Base-by-base conservation (phyloP, 2,113 vertebrate genomes). In the Phrynosoma platyrhinos region DNA sequence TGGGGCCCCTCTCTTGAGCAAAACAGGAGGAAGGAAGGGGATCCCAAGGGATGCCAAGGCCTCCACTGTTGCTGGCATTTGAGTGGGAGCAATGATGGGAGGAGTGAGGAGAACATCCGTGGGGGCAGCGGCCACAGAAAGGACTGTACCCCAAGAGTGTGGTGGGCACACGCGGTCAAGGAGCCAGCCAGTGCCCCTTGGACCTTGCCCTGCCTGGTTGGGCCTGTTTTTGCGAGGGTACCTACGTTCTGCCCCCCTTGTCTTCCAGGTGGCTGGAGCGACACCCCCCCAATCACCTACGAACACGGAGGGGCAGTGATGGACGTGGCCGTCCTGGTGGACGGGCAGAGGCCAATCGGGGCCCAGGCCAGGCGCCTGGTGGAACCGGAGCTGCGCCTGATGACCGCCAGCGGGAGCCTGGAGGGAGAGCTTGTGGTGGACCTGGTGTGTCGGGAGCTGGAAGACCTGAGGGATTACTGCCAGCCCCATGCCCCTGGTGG, bases 401-500 rank as follows among this genome's bases (percentile, higher is more conserved):
- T 97, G 94, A 97, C 95, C 93, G 82, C 93, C 85, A n/a, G 92
- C 0, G 95, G 97, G n/a, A 79, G 92, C 0, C 93, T 87, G 14
- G 91, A 3, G 91, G 83, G 95, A 0, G 88, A 96, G 42, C 92
- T 93, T 16, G 91, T 94, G 52, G 86, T 84, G 1, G 95, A 97
- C 92, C 96, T 95, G 0, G 93, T 96, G 72, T 99, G 98, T 79
- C 87, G 9, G 53, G 96, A 91, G 81, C 94, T 99, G 88, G 94
- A 97, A 1, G 96, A 99, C 88, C 92, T 99, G 92, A 92, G 75
- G 92, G 98, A 99, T 92, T 96, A 98, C 94, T 98, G 97, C 92
- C 98, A 99, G 94, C 99, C 99, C 0, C 98, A 99, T 0, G 98
- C 98, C 0, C 98, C 98, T 4, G 98, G 99, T 99, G 84, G 95